Evolutionary conservation across 2,113 vertebrate species (phyloP).

Genomic region (Erythrolamprus reginae): DNA sequence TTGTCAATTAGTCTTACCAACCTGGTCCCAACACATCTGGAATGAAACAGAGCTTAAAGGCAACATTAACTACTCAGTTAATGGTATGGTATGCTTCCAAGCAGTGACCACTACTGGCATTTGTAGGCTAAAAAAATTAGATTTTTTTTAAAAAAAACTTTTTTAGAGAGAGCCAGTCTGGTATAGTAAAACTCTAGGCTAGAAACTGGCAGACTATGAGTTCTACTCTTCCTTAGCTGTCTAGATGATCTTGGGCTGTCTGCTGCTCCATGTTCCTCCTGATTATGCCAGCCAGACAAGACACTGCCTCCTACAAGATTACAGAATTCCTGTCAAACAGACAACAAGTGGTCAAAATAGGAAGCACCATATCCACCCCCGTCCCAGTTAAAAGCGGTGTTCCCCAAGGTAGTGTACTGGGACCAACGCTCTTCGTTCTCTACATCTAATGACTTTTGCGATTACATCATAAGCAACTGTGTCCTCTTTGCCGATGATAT

Average conservation of each 20-base stretch:
- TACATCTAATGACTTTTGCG: too few relatives aligned
- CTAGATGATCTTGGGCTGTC: background rate
- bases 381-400: too few relatives aligned
- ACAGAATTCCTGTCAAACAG: too few relatives aligned
- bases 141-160: background rate
- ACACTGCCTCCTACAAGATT: too few relatives aligned
- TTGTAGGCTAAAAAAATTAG: background rate
- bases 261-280: too few relatives aligned
- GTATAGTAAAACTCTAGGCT: background rate
- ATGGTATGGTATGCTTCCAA: background rate
- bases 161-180: background rate
- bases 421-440: too few relatives aligned
- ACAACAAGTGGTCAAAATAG: too few relatives aligned
- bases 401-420: too few relatives aligned
- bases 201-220: background rate
- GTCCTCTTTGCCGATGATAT: too few relatives aligned
- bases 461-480: too few relatives aligned
- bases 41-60: background rate
- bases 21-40: background rate
- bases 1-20: background rate
- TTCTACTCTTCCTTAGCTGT: background rate
- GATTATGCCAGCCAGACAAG: too few relatives aligned
- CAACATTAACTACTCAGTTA: background rate
- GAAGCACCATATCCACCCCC: too few relatives aligned
- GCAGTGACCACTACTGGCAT: slow-evolving; percentile 2